These are phyloP conservation scores for Prunella himalayana DNA, from an alignment of 2,113 vertebrate species.

Conservation along the genomic window DNA sequence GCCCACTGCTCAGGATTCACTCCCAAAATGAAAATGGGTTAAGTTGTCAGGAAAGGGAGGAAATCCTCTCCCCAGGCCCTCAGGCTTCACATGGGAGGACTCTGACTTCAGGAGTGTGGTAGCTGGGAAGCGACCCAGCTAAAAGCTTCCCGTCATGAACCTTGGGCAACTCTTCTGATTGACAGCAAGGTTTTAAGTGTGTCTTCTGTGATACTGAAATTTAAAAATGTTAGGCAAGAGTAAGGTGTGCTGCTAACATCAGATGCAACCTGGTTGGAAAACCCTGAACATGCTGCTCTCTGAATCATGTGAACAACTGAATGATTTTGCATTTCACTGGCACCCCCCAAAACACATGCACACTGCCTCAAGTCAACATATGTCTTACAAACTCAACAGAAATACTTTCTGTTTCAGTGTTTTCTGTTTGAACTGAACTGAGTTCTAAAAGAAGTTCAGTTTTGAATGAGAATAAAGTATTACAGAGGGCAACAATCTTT, in stretches of 20 bases:
- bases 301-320: background rate
- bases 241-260: background rate
- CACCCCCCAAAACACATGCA: accelerated
- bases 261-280: background rate
- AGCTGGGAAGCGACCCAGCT: background rate
- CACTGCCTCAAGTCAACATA: background rate
- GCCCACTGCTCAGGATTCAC: background rate
- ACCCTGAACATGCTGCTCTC: background rate
- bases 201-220: background rate
- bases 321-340: background rate
- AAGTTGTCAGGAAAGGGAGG: background rate
- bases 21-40: background rate
- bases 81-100: background rate
- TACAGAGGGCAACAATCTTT: background rate
- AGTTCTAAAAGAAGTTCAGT: background rate
- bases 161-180: background rate
- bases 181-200: background rate
- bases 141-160: background rate
- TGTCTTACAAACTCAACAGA: background rate
- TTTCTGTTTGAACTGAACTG: background rate
- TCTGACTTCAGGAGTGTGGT: background rate
- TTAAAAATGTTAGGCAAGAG: background rate
- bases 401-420: background rate
- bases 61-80: background rate
- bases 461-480: background rate